These are phyloP conservation scores for Oncorhynchus keta DNA, from an alignment of 2,113 vertebrate genomes.

Conservation along the genomic window DNA sequence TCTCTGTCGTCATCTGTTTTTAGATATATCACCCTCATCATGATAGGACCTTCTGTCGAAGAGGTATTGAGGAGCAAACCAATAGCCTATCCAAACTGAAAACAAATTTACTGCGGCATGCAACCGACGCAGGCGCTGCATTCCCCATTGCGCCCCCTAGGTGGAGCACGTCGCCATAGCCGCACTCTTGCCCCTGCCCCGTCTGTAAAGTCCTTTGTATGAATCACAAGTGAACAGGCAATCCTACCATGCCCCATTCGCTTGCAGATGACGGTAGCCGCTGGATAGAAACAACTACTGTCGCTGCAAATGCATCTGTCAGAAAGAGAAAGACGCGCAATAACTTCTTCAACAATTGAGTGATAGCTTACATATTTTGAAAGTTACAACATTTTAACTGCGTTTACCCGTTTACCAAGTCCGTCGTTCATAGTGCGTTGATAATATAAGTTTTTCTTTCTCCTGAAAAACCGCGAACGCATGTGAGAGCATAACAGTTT, in stretches of 20 bases:
- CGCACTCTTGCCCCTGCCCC: background rate
- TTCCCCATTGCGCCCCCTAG: constrained; percentile 40
- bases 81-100: too few relatives aligned
- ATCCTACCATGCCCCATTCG: constrained; percentile 1
- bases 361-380: constrained; percentile 1
- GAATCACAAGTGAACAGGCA: constrained; percentile 33
- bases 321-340: background rate
- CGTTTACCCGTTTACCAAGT: background rate
- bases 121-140: constrained; percentile 7
- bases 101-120: constrained; percentile 17
- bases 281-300: constrained; percentile 3
- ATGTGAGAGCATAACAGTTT: constrained; percentile 72
- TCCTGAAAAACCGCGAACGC: constrained; percentile 76
- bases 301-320: constrained; percentile 1
- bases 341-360: too few relatives aligned
- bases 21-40: too few relatives aligned
- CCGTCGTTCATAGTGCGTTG: constrained; percentile 19
- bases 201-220: constrained; percentile 59
- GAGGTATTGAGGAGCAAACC: too few relatives aligned
- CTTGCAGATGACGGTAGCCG: constrained; percentile 18
- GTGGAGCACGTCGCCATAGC: constrained; percentile 24
- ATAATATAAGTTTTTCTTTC: constrained; percentile 53
- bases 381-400: constrained; percentile 16
- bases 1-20: too few relatives aligned
- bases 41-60: too few relatives aligned